Conservation (phyloP, 1,140 invertebrate species). For the Brachionus asplanchnoidis region DNA sequence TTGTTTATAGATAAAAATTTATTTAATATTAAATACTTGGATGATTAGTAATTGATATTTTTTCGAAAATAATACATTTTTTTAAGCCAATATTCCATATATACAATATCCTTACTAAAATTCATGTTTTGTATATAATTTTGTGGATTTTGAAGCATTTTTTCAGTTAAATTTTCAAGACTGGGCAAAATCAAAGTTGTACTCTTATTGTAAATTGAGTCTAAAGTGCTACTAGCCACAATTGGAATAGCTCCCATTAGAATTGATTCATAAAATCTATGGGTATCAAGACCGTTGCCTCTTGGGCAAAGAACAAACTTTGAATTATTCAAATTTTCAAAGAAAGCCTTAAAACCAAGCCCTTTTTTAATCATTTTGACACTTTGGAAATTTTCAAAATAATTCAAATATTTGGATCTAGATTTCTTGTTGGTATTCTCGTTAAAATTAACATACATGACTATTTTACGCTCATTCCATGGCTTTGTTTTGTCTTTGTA, state of each 20-base stretch:
- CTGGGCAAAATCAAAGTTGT: not conserved
- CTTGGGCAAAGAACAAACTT: not conserved
- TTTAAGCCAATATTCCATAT: not conserved
- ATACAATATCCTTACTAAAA: not conserved
- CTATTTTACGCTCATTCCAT: not conserved
- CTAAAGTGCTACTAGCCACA: not conserved
- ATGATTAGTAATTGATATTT: not conserved
- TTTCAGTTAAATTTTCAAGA: not conserved
- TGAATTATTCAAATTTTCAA: not conserved
- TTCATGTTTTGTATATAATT: not conserved
- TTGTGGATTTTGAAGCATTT: not conserved
- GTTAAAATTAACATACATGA: not conserved
- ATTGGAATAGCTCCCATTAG: slow-evolving; percentile 12
- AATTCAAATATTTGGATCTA: not conserved
- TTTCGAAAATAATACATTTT: not conserved
- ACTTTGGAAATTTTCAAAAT: not conserved
- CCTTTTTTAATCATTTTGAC: not conserved
- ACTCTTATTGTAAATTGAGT: not conserved
- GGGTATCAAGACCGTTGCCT: not conserved
- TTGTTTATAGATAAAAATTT: no score
- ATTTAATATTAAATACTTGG: no score
- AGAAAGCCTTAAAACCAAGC: not conserved
- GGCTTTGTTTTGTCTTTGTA: not conserved
- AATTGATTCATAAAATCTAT: not conserved
- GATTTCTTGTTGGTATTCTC: not conserved